Evolutionary conservation across 2,888 invertebrate genomes (phyloP).

Genomic region (Meiosimyza platycephala): DNA sequence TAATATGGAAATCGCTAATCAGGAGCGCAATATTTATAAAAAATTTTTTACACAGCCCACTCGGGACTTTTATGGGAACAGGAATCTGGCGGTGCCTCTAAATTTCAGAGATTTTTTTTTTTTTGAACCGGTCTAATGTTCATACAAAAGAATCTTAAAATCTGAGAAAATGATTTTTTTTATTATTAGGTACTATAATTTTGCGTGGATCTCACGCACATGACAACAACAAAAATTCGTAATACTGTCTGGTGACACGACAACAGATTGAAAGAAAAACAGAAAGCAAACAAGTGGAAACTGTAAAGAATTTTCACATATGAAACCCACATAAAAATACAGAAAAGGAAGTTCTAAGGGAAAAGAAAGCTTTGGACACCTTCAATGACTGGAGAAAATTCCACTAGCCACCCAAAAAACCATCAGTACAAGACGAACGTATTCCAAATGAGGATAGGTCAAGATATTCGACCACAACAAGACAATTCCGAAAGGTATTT

Average conservation of each 20-base stretch:
- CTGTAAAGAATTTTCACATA: neutral
- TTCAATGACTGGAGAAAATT: too few species aligned
- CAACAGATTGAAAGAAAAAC: constrained; percentile 23
- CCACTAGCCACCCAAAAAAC: too few species aligned
- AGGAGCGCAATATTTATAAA: too few species aligned
- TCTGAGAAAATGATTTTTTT: neutral
- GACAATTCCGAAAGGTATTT: constrained; percentile 16
- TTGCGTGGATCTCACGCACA: constrained; percentile 14
- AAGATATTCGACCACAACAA: constrained; percentile 42
- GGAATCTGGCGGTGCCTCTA: too few species aligned
- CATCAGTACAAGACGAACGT: constrained; percentile 36
- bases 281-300: constrained; percentile 2
- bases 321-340: constrained; percentile 1
- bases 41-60: too few species aligned
- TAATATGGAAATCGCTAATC: too few species aligned
- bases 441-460: constrained; percentile 51
- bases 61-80: too few species aligned
- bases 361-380: neutral
- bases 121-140: too few species aligned
- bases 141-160: too few species aligned
- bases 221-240: constrained; percentile 1
- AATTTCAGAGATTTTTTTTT: too few species aligned
- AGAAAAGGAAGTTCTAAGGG: neutral
- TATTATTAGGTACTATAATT: neutral
- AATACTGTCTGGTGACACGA: constrained; percentile 30